These are phyloP conservation scores for Myotis yumanensis DNA, from an alignment of 2,113 vertebrate genomes.

Conservation along the genomic window DNA sequence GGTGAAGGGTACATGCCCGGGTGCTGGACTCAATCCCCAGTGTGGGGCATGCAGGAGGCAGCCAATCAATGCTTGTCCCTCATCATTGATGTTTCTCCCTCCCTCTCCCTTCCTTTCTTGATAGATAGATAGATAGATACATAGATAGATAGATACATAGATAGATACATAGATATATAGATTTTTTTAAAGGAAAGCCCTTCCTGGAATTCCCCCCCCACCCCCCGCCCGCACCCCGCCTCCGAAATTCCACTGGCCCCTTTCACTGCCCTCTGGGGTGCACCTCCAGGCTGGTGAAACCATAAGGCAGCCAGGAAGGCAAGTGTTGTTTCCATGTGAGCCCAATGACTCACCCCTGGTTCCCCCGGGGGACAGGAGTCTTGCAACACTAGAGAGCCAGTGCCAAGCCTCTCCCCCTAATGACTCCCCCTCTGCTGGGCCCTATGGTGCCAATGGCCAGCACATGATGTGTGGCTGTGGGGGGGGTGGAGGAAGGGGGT, in stretches of 20 bases:
- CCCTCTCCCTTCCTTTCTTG: too few relatives aligned
- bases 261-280: neutral
- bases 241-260: neutral
- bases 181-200: neutral
- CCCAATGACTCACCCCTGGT: slow-evolving; percentile 52
- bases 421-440: neutral
- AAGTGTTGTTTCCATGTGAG: slow-evolving; percentile 13
- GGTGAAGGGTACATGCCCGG: too few relatives aligned
- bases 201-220: neutral
- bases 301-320: neutral
- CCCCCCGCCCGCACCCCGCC: neutral
- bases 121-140: too few relatives aligned
- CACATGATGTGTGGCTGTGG: neutral
- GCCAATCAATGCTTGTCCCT: too few relatives aligned
- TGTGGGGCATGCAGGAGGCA: too few relatives aligned
- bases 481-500: accelerated
- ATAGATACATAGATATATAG: too few relatives aligned
- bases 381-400: neutral
- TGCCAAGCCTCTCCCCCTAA: neutral
- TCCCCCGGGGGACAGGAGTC: neutral
- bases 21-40: too few relatives aligned
- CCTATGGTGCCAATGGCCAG: neutral
- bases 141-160: too few relatives aligned
- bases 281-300: neutral
- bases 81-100: too few relatives aligned